Evolutionary conservation across 2,113 vertebrate species (phyloP).

Genomic region (Ptilorrhoa leucosticta): DNA sequence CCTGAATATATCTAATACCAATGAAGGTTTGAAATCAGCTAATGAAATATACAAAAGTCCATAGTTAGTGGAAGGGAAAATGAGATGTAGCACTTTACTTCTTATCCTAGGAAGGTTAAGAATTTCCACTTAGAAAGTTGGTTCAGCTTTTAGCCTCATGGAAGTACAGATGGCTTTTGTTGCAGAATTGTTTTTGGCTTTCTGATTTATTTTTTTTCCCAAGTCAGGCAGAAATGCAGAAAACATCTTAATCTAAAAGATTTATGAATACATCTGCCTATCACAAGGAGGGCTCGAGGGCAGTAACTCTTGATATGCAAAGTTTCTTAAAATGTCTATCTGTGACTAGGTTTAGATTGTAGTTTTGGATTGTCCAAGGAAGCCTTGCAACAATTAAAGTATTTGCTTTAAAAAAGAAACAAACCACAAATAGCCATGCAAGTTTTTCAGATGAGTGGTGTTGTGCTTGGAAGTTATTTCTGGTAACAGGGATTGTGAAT

Average conservation of each 20-base stretch:
- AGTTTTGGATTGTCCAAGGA: neutral
- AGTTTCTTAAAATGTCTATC: neutral
- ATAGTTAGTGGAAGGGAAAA: neutral
- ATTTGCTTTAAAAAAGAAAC: neutral
- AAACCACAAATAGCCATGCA: neutral
- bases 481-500: neutral
- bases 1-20: neutral
- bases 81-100: neutral
- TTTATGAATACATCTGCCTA: neutral
- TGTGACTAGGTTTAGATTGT: neutral
- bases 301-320: neutral
- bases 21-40: neutral
- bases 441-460: neutral
- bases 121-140: neutral
- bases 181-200: neutral
- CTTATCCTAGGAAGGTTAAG: neutral
- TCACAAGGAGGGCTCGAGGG: neutral
- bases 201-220: rapidly evolving
- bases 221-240: neutral
- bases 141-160: neutral
- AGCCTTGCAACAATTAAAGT: neutral
- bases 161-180: neutral
- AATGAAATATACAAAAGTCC: neutral
- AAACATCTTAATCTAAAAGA: neutral
- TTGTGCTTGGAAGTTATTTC: neutral